Evolutionary conservation across 1,140 invertebrate genomes (phyloP), one percentile per base, ranked within the genome.

Genomic region (Notospermus geniculatus): DNA sequence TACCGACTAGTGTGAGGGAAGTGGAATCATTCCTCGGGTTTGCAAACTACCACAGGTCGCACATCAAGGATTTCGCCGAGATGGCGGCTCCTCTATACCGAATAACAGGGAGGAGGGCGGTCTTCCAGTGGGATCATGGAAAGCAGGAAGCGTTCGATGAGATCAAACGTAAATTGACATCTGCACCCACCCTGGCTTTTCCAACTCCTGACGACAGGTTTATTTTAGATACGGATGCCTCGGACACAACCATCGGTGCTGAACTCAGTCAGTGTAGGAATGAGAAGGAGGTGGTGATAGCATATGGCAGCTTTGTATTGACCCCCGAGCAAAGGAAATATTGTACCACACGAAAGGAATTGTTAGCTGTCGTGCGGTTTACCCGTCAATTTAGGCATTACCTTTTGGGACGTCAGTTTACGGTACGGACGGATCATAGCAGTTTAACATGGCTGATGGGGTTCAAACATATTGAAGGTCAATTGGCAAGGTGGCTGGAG

Each of bases 251-350:
- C n/a, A 66, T 83, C 30, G 78, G 76, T 11, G 80, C 75, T 28
- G 74, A 81, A 5, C 54, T 84, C n/a, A 69, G 71, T 15, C 81
- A 83, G 67, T 60, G 70, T 7, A 60, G 72, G 19, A 65, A 72
- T 36, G 69, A 70, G 9, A 60, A 43, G 15, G 63, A 67, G 39
- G 45, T 54, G 30, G 67, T 64, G 15, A 59, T 69, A 23, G 23
- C 28, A 23, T 62, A 64, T 57, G 57, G 30, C n/a, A 68, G 62
- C 53, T 50, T 53, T 45, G 29, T 28, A 23, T 29, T 70, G 5
- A 45, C 39, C 23, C 36, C 29, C 54, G 19, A 36, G 0, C 63
- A 72, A 43, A 45, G 53, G 17, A 59, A 62, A 9, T 72, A 72
- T 30, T 62, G 63, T 32, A 50, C 55, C 0, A 69, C 65, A 11